Evolutionary conservation across 2,113 vertebrate species (phyloP), one percentile per base, ranked within the genome.

Genomic region (Acinonyx jubatus): DNA sequence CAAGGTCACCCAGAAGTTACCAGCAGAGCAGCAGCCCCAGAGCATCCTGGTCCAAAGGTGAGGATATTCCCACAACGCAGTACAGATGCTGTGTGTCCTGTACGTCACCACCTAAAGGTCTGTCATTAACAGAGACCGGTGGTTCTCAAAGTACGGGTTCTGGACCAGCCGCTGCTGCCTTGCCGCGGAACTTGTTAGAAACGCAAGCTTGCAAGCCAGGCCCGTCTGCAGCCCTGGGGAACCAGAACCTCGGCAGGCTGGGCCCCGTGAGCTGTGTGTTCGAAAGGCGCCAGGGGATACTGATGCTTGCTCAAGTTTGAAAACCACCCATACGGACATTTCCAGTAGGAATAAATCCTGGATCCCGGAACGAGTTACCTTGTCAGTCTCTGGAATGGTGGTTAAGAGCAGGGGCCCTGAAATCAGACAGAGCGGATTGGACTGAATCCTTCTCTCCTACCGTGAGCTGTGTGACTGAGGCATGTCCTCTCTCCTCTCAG

Each of bases 21-120:
- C 31, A 18, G 61, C 11, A 41, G 50, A 71, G 45, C 57, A 50
- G 52, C 41, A 86, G 38, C 16, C 41, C 50, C 25, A 1, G 19
- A 55, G 36, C 13, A 31, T 90, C 55, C 78, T 45, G 68, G 78
- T 33, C 55, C 38, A 41, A 52, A 76, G 45, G 21, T 27, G 38
- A 81, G 10, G 12, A 13, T 25, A 27, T 38, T 71, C 38, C 79
- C 41, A 63, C 55, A 21, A 27, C 0, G 1, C 3, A 4, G 14
- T 1, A 6, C 55, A 15, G 2, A 12, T 4, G 41, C 57, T 33
- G 7, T 18, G 14, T 27, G 18, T 7, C 45, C 8, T 1, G 5
- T 7, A 23, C 21, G 12, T 13, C 38, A 19, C 55, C 36, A 52
- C 12, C 65, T 27, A 29, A 68, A 71, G 52, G 41, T 21, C 9